Base-by-base conservation (phyloP, 2,113 vertebrate genomes). In the Sinocyclocheilus anophthalmus region DNA sequence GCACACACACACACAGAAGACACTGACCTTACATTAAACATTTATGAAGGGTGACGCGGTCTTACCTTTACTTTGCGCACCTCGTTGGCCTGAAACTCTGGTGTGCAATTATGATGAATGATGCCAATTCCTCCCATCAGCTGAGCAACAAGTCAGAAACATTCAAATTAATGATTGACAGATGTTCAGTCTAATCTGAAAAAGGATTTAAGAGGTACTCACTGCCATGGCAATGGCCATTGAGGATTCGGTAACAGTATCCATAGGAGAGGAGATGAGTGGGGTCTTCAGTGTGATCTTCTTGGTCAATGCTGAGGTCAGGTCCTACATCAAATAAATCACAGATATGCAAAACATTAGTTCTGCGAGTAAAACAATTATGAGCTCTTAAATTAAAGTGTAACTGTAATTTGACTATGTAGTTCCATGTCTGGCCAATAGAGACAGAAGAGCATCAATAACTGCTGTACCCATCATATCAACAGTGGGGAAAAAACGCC, bases 171-270 rank as follows among this genome's bases (percentile, higher is more conserved):
- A 45, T 16, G 0, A 59, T 2, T 63, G 39, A 73, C 24, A 63
- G 45, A 75, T 65, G 30, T 65, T 84, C 5, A 42, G 61, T 10
- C 12, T 14, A 65, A 24, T 80, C 4, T 75, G 0, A 67, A 55
- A 6, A 81, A 11, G 9, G 3, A 50, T 45, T 9, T 24, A 76
- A 18, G n/a, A 16, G 48, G 42, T 18, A 92, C 97, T 96, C 89
- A 98, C 97, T 83, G 97, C 97, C 97, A 98, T 98, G 0, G 96
- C 96, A 0, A 97, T 98, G 89, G 97, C 97, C 97, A 98, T 98
- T 67, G 96, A 96, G 0, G 96, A 97, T 90, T 98, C 97, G 0
- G 97, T 98, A 86, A 98, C 97, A 0, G 97, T 98, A 91, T 98
- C 97, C 97, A 98, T 98, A 7, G 97, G 97, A 69, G 97, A 97